Percentiles rank a stretch among this genome's conserved stretches.
Conservation (phyloP, 2,888 invertebrate species). For the Thyatira batis region DNA sequence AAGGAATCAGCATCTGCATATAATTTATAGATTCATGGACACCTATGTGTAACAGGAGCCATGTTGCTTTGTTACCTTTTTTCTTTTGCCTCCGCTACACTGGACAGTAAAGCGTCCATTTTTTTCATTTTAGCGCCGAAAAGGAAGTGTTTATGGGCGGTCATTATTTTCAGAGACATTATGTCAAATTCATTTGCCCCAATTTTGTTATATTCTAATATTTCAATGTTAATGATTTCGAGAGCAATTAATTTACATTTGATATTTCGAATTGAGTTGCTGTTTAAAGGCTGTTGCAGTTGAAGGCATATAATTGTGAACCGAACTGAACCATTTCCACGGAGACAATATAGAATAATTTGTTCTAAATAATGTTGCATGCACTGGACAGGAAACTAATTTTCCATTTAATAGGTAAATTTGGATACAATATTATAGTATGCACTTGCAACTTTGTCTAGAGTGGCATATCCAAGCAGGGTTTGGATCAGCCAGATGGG, state of each 20-base stretch:
- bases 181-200: conserved; percentile 27
- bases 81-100: conserved; percentile 9
- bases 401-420: too few relatives aligned
- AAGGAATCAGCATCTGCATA: not conserved
- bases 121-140: conserved; percentile 32
- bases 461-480: too few relatives aligned
- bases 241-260: not conserved
- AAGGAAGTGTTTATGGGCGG: conserved; percentile 35
- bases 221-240: not conserved
- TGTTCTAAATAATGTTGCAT: not conserved
- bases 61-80: conserved; percentile 16
- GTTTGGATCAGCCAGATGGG: too few relatives aligned
- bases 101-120: conserved; percentile 30
- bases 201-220: conserved; percentile 20
- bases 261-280: not conserved
- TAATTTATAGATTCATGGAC: not conserved
- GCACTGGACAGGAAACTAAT: not conserved
- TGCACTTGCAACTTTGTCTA: too few relatives aligned
- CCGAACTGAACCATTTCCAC: not conserved
- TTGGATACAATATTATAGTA: too few relatives aligned
- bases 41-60: conserved; percentile 13
- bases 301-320: too few relatives aligned
- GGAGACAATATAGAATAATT: not conserved
- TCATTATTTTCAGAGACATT: conserved; percentile 41
- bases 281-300: too few relatives aligned